phyloP scores from a whole-genome alignment of 2,888 invertebrate genomes.

The Conus canariensis region DNA sequence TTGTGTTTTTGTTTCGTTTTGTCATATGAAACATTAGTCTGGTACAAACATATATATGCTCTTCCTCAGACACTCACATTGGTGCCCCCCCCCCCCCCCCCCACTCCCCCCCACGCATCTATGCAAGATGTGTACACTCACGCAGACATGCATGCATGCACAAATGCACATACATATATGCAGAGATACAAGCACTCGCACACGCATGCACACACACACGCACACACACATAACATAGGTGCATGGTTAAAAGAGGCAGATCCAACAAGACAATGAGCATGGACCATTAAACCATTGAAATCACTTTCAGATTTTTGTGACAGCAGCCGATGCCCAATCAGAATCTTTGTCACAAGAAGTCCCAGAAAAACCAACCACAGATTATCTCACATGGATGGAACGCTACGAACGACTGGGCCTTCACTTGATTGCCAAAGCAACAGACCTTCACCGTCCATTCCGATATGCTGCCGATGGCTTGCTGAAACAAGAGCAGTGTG shows the following conservation, averaged over 20 bases:
- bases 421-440: constrained; percentile 47
- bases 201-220: neutral
- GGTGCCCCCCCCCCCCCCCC: too few relatives aligned
- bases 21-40: too few relatives aligned
- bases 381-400: constrained; percentile 46
- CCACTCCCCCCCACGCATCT: too few relatives aligned
- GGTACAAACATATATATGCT: too few relatives aligned
- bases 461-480: constrained; percentile 72
- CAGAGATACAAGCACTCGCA: neutral
- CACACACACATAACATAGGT: too few relatives aligned
- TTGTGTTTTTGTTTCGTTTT: too few relatives aligned
- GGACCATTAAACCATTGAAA: too few relatives aligned
- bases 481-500: constrained; percentile 71
- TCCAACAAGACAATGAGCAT: too few relatives aligned
- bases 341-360: neutral
- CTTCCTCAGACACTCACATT: too few relatives aligned
- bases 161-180: neutral
- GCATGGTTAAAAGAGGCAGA: too few relatives aligned
- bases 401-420: constrained; percentile 49
- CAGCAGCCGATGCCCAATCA: neutral
- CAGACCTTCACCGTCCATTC: constrained; percentile 48
- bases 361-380: neutral
- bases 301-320: constrained; percentile 29
- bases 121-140: neutral
- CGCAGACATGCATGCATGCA: neutral